A percentile compares a stretch with the other conserved stretches of the same genome.
phyloP scores from a whole-genome alignment of 2,113 vertebrate species.

The Passer domesticus region DNA sequence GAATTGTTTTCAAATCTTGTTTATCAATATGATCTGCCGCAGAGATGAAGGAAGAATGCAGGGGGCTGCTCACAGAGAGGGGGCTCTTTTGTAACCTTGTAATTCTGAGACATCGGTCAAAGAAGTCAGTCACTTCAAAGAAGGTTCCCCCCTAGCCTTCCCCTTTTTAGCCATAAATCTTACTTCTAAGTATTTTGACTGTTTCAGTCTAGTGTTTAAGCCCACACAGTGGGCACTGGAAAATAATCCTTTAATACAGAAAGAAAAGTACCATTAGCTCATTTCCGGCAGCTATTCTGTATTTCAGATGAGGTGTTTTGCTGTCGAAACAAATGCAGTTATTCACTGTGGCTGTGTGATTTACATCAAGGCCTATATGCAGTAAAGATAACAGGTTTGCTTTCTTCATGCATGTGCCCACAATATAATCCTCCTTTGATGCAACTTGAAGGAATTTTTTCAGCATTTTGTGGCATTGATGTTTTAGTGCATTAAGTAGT shows the following conservation, averaged over 20 bases:
- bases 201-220: conserved; percentile 55
- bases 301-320: conserved; percentile 39
- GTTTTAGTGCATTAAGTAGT: not conserved
- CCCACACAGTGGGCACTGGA: conserved; percentile 59
- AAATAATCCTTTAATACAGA: conserved; percentile 63
- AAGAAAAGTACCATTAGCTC: conserved; percentile 52
- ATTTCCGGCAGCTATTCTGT: conserved; percentile 44
- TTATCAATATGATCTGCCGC: not conserved
- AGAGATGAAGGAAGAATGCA: conserved; percentile 25
- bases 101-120: conserved; percentile 35
- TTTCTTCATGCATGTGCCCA: not conserved
- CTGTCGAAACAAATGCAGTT: conserved; percentile 38
- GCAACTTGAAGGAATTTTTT: conserved; percentile 3
- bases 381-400: conserved; percentile 49
- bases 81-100: conserved; percentile 42
- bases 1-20: conserved; percentile 19
- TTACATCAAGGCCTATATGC: conserved; percentile 55
- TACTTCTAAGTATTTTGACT: conserved; percentile 59
- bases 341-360: conserved; percentile 39
- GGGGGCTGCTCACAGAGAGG: conserved; percentile 25
- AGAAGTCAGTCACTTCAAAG: conserved; percentile 65
- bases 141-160: not conserved
- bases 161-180: conserved; percentile 47
- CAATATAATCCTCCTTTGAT: conserved; percentile 31
- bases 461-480: not conserved